Conservation (phyloP, 2,113 vertebrate genomes). For the Merops nubicus region DNA sequence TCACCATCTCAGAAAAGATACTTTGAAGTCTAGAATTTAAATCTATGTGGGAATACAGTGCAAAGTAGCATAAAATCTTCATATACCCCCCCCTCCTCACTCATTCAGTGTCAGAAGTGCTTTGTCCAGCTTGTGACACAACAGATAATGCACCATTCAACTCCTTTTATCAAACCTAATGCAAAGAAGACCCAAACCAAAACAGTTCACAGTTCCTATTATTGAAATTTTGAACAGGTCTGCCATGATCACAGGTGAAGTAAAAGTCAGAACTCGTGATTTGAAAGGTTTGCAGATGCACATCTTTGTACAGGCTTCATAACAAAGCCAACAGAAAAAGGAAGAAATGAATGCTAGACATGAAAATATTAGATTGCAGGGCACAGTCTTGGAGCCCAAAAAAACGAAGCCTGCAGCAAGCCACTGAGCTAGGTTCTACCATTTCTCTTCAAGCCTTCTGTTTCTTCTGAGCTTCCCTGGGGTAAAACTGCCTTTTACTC, state of each 20-base stretch:
- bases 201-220: neutral
- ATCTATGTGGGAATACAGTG: neutral
- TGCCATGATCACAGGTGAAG: neutral
- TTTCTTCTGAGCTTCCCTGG: neutral
- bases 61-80: neutral
- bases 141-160: neutral
- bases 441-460: neutral
- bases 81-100: neutral
- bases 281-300: neutral
- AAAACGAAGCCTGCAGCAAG: neutral
- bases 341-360: neutral
- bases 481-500: neutral
- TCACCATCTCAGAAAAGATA: neutral
- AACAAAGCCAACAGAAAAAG: neutral
- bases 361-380: neutral
- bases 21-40: neutral
- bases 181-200: neutral
- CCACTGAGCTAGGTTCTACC: neutral
- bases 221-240: neutral
- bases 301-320: neutral
- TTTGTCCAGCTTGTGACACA: neutral
- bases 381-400: accelerated
- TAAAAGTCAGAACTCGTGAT: neutral
- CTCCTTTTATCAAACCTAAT: neutral
- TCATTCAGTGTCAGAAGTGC: neutral